Evolutionary conservation across 2,797 vertebrate genomes (phyloP), one percentile per base, ranked within the genome.

Genomic region (Crenichthys baileyi): DNA sequence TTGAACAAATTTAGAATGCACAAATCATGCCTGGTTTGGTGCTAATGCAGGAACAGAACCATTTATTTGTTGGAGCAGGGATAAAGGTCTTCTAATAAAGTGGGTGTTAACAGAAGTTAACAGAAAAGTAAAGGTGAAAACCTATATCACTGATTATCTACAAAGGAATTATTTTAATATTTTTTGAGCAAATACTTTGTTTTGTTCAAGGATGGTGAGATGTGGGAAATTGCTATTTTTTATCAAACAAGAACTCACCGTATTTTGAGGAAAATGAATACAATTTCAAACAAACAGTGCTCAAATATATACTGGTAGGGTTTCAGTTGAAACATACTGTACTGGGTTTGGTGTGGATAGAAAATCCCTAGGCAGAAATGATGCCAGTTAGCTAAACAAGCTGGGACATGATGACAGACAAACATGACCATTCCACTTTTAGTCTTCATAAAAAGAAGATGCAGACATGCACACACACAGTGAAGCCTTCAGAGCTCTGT

Each of bases 361-460:
- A 71, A 39, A 26, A 8, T 41, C 50, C 58, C 20, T 20, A 18
- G 44, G 55, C 72, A 76, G 12, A 73, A 48, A 80, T 67, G 46
- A 82, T 2, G 50, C 31, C 60, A 44, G 60, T 90, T 83, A 83
- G 78, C 76, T 70, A 29, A 79, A 83, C 78, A 70, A 48, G 65
- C 55, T 56, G 71, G 50, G 58, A 70, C 46, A 75, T 75, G 75
- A 83, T 82, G 77, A 79, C 70, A 76, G 44, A 74, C 51, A 58
- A 76, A 68, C 50, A 73, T 26, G 68, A 39, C 29, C 18, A 71
- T 29, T 67, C 20, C 12, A 46, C 56, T 74, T 31, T 71, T 11
- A 73, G 48, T 74, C 44, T 0, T 44, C 70, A 50, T 31, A 29
- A 70, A 74, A 48, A 36, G 7, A 12, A 71, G 58, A 73, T 36